Percentiles rank a stretch among this genome's conserved stretches.
These are phyloP conservation scores for Stenurella melanura DNA, from an alignment of 2,888 invertebrate species.

Conservation along the genomic window DNA sequence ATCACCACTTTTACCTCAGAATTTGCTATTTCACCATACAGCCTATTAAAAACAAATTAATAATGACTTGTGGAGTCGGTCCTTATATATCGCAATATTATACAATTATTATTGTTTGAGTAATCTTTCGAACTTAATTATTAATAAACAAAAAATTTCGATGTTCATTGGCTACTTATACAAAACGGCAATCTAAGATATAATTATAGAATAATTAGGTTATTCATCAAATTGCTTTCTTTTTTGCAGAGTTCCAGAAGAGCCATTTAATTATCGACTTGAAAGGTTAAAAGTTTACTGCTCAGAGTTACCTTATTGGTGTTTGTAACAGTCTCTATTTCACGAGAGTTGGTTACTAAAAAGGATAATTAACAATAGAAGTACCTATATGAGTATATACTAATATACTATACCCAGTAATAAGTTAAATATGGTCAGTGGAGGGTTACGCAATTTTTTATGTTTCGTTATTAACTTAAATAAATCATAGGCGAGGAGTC, in stretches of 20 bases:
- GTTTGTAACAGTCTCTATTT: slow-evolving; percentile 9
- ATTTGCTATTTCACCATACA: too few species aligned
- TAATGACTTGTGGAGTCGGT: too few species aligned
- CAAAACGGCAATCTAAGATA: not conserved
- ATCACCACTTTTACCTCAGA: too few species aligned
- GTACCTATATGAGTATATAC: not conserved
- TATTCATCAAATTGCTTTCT: slow-evolving; percentile 18
- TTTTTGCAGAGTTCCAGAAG: slow-evolving; percentile 17
- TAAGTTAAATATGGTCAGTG: slow-evolving; percentile 11
- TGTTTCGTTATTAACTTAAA: too few species aligned
- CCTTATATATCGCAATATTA: too few species aligned
- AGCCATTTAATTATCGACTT: slow-evolving; percentile 33
- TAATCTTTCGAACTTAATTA: too few species aligned
- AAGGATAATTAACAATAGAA: slow-evolving; percentile 15
- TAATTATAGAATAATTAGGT: slow-evolving; percentile 5
- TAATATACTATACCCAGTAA: not conserved
- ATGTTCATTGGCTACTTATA: not conserved
- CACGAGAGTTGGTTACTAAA: not conserved
- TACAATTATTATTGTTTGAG: too few species aligned
- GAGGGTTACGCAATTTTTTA: too few species aligned
- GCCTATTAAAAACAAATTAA: too few species aligned
- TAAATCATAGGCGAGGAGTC: too few species aligned
- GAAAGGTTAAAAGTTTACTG: slow-evolving; percentile 35
- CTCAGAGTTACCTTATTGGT: slow-evolving; percentile 22
- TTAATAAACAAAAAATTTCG: not conserved